Base-by-base conservation (phyloP, 2,888 invertebrate species). In the Lutraria lutraria region DNA sequence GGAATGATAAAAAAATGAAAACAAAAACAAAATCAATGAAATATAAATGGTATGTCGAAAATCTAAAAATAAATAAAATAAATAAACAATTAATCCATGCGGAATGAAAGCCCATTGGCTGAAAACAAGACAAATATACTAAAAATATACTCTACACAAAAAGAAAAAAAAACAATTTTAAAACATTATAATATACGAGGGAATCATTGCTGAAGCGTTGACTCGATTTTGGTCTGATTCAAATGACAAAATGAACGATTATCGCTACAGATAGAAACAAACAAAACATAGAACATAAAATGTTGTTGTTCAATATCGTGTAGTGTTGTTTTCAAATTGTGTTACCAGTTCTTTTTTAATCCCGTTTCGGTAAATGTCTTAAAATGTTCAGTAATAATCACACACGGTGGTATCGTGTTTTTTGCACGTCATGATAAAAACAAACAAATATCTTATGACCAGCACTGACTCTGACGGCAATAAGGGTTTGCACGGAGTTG, bases 21-120 rank as follows among this genome's bases (percentile, higher is more conserved):
- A n/a, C n/a, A n/a, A 83, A 60, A n/a, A 81, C 43, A 81, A 54
- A n/a, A 76, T 76, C 31, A 76, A 76, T 76, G 76, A 76, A 76
- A 13, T 60, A 16, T 63, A 56, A 43, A 83, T 83, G 34, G 83
- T 63, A 80, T 80, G 80, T 56, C 25, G 86, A 52, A 81, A 29
- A 60, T 81, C 29, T 31, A 60, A 68, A 72, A 86, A 86, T 86
- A 86, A 86, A 86, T 86, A 86, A 82, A 72, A 81, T 72, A 81
- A 86, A 72, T 81, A 81, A 60, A 81, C 53, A 81, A 84, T 54
- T 84, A 21, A 29, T 84, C 84, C 76, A 53, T 53, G 43, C 19
- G 76, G 72, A 84, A 76, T 84, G 84, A 84, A 84, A 84, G 84
- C 76, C 52, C 84, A 52, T 52, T 84, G 76, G 84, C 76, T 43